Base-by-base conservation (phyloP, 2,797 vertebrate species). In the Ctenochaetus hawaiiensis region DNA sequence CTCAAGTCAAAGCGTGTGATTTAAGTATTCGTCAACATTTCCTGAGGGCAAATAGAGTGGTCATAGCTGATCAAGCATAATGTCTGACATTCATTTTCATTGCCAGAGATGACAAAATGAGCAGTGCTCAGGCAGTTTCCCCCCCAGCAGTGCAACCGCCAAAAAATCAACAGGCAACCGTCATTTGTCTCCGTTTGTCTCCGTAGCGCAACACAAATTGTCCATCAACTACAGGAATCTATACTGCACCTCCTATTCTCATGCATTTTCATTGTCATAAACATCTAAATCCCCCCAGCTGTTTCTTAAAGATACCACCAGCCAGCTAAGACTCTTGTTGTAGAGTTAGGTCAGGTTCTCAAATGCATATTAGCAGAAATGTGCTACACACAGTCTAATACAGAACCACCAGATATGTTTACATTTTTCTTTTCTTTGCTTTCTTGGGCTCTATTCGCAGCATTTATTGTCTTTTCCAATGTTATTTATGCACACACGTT, bases 1-100 rank as follows among this genome's bases (percentile, higher is more conserved):
- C 91, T 94, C 89, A 90, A 41, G 91, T 93, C 86, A 88, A 86
- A 91, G 77, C 72, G 57, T 78, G 85, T 78, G 75, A 87, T 94
- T 91, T 92, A 87, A 93, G 92, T 89, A 88, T 92, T 92, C 80
- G 75, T 93, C 92, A 92, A 90, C 89, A 94, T 87, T 86, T 91
- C 80, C 87, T 63, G 68, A 58, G 80, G 90, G 89, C 74, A 85
- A 89, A 92, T 90, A 93, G 86, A 88, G 91, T 90, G 92, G 93
- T 93, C 89, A 85, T 92, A 92, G 91, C 91, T 92, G 93, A 93
- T 93, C 89, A 93, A 93, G 93, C 92, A 93, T 86, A 87, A 93
- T 91, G 89, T 82, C 89, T 92, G 90, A 93, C 92, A 93, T 94
- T 90, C 89, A 89, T 92, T 90, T 87, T 93, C 87, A 91, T 94